phyloP scores from a whole-genome alignment of 2,797 vertebrate species.

The Fundulus diaphanus region DNA sequence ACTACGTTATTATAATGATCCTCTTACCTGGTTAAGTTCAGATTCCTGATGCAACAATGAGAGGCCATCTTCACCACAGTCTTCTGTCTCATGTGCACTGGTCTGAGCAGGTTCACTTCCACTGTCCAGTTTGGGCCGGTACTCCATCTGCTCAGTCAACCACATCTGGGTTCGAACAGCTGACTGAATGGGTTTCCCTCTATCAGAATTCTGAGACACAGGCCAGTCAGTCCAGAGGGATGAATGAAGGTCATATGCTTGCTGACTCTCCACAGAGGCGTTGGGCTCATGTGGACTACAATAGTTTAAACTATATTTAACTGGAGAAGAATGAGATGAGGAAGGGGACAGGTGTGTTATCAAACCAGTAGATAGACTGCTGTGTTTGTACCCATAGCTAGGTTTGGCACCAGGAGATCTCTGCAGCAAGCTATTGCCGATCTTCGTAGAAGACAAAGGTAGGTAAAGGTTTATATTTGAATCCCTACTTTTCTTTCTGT shows the following conservation, averaged over 20 bases:
- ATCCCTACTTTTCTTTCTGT: constrained; percentile 76
- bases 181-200: constrained; percentile 87
- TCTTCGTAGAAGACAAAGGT: constrained; percentile 66
- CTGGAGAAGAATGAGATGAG: constrained; percentile 74
- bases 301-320: constrained; percentile 86
- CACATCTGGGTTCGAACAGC: constrained; percentile 94
- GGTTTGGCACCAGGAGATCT: constrained; percentile 80
- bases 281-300: constrained; percentile 88
- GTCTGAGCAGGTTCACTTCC: constrained; percentile 26
- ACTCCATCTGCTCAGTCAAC: constrained; percentile 94
- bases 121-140: constrained; percentile 64
- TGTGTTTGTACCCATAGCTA: constrained; percentile 83
- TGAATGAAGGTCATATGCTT: constrained; percentile 58
- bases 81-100: constrained; percentile 9
- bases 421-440: constrained; percentile 72
- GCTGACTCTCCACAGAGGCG: constrained; percentile 44
- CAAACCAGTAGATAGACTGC: constrained; percentile 63
- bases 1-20: not conserved
- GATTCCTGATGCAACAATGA: constrained; percentile 80
- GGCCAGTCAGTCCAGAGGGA: constrained; percentile 77
- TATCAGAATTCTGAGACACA: constrained; percentile 82
- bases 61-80: constrained; percentile 38
- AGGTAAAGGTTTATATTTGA: constrained; percentile 76
- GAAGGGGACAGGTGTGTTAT: constrained; percentile 67
- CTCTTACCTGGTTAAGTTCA: constrained; percentile 85